Percentiles rank a stretch among this genome's conserved stretches.
These are phyloP conservation scores for Scleropages formosus DNA, from an alignment of 2,797 vertebrate species.

Conservation along the genomic window DNA sequence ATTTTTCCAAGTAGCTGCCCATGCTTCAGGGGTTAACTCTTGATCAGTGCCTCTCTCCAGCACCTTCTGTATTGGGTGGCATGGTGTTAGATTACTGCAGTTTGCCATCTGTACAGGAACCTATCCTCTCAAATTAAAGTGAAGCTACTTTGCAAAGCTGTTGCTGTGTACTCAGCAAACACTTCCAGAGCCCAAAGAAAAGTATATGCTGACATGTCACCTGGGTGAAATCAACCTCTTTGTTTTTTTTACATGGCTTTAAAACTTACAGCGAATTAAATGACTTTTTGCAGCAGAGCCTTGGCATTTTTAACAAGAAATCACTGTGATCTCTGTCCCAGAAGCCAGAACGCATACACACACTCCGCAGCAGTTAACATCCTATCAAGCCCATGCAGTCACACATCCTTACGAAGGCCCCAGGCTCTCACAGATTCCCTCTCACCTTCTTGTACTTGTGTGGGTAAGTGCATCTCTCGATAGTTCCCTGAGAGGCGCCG, in stretches of 20 bases:
- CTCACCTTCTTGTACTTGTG: conserved; percentile 99
- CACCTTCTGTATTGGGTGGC: conserved; percentile 77
- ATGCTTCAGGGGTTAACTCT: conserved; percentile 77
- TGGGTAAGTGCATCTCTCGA: conserved; percentile 99
- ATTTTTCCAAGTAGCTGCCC: conserved; percentile 78
- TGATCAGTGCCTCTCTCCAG: conserved; percentile 77
- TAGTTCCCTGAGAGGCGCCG: conserved; percentile 98
- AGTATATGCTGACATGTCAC: conserved; percentile 39
- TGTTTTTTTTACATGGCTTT: conserved; percentile 46
- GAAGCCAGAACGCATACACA: conserved; percentile 33
- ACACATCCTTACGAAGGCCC: background rate
- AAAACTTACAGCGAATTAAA: conserved; percentile 19
- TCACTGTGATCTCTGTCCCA: conserved; percentile 37
- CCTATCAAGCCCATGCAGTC: conserved; percentile 1
- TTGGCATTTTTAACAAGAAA: background rate
- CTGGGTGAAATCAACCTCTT: conserved; percentile 23
- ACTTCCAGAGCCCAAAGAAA: background rate
- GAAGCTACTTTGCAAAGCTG: conserved; percentile 32
- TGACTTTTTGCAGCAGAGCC: background rate
- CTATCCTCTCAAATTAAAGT: conserved; percentile 55
- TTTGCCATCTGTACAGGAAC: conserved; percentile 61
- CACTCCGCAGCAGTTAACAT: background rate
- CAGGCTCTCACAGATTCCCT: background rate
- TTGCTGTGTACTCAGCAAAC: background rate
- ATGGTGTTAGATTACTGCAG: conserved; percentile 68